These are phyloP conservation scores for Dromius quadrimaculatus DNA, from an alignment of 2,888 invertebrate species.

Conservation along the genomic window DNA sequence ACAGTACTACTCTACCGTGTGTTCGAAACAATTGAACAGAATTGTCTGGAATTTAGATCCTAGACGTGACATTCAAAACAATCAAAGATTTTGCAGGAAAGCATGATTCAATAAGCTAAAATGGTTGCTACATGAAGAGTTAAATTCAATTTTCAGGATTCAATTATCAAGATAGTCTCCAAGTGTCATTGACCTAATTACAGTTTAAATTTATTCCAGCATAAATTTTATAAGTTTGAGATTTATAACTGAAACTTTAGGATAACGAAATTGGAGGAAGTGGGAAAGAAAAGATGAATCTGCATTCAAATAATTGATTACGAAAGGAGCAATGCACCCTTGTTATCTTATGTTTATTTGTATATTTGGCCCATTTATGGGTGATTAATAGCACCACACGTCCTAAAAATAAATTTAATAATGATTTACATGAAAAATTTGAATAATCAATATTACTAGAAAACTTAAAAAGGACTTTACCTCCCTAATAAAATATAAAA, in stretches of 20 bases:
- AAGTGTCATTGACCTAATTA: conserved; percentile 40
- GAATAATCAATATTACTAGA: conserved; percentile 12
- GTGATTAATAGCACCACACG: conserved; percentile 25
- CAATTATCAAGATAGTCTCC: conserved; percentile 46
- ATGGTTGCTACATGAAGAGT: too few relatives aligned
- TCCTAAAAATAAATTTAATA: conserved; percentile 39
- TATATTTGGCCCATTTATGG: too few relatives aligned
- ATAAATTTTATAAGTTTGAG: conserved; percentile 40
- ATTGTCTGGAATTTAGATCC: too few relatives aligned
- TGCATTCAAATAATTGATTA: background rate
- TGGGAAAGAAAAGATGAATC: background rate
- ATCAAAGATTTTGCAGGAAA: too few relatives aligned
- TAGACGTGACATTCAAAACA: too few relatives aligned
- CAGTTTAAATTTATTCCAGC: conserved; percentile 50
- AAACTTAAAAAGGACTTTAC: conserved; percentile 31
- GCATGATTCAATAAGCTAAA: too few relatives aligned
- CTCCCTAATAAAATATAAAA: too few relatives aligned
- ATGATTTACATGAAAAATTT: conserved; percentile 37
- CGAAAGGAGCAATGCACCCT: background rate
- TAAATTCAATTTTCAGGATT: conserved; percentile 48
- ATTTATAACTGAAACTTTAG: conserved; percentile 40
- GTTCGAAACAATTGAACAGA: too few relatives aligned
- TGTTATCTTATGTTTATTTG: too few relatives aligned
- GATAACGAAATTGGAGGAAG: background rate
- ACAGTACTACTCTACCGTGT: too few relatives aligned